These are phyloP conservation scores for Watersipora subatra DNA, from an alignment of 1,140 invertebrate genomes.

Conservation along the genomic window DNA sequence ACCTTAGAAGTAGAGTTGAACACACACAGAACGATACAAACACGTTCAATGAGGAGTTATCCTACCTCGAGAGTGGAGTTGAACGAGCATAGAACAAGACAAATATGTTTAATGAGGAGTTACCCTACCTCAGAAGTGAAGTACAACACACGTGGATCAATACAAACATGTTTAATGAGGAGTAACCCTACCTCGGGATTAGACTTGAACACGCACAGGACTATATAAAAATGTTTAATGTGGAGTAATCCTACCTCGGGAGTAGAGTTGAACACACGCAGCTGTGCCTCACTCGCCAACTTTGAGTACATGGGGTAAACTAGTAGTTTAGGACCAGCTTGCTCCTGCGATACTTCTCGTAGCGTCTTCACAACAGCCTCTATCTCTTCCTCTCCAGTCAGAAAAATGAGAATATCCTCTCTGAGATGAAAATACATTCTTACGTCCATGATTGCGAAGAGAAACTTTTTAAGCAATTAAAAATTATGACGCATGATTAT, in stretches of 20 bases:
- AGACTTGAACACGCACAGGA: too few species aligned
- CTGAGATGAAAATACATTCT: constrained; percentile 25
- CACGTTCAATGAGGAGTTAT: too few species aligned
- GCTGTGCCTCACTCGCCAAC: constrained; percentile 68
- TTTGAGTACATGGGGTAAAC: constrained; percentile 84
- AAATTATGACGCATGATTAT: too few species aligned
- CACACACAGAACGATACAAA: too few species aligned
- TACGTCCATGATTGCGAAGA: background rate
- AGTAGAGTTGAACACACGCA: constrained; percentile 61
- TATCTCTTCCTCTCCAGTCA: constrained; percentile 97
- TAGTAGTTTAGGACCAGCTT: constrained; percentile 46
- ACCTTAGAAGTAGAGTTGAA: constrained; percentile 65
- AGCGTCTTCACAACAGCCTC: constrained; percentile 68
- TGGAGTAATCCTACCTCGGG: constrained; percentile 49
- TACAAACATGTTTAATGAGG: too few species aligned
- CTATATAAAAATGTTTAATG: background rate
- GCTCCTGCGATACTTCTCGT: constrained; percentile 53
- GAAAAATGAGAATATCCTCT: constrained; percentile 82
- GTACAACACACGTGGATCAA: too few species aligned
- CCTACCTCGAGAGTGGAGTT: too few species aligned
- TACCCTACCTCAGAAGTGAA: too few species aligned
- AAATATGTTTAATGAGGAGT: too few species aligned
- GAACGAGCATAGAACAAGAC: too few species aligned
- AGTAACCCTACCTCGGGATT: too few species aligned
- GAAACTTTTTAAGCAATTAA: background rate